Evolutionary conservation across 2,797 vertebrate genomes (phyloP).

Genomic region (Karalla daura): DNA sequence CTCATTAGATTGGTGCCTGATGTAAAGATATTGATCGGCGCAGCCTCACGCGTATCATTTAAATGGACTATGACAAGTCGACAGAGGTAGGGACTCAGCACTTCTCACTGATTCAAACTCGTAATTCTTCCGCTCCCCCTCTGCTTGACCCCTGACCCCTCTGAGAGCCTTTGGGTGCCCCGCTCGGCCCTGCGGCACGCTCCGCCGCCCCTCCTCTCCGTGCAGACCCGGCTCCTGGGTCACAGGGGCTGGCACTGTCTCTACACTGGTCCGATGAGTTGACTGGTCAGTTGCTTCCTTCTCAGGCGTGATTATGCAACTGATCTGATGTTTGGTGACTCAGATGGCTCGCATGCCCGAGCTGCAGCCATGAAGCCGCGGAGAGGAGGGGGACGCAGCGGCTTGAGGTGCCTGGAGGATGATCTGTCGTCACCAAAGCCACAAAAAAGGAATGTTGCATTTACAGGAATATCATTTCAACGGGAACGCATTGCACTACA

Average conservation of each 20-base stretch:
- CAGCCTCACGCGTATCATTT: not conserved
- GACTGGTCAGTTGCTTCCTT: not conserved
- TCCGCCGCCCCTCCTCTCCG: not conserved
- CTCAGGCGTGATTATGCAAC: conserved; percentile 6
- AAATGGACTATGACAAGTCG: not conserved
- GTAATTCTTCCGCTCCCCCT: not conserved
- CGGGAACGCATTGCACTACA: too few species aligned
- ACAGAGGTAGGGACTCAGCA: not conserved
- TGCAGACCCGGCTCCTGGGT: conserved; percentile 3
- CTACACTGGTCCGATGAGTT: not conserved
- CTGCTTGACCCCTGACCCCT: conserved; percentile 12
- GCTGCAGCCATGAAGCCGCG: not conserved
- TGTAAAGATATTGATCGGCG: not conserved
- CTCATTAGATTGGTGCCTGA: not conserved
- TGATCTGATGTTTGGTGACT: not conserved
- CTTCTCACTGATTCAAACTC: not conserved
- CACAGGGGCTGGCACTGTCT: not conserved
- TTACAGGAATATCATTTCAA: too few species aligned
- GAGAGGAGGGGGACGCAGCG: not conserved
- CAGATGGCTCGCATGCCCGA: not conserved
- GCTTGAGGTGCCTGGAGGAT: too few species aligned
- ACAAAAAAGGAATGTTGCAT: not conserved
- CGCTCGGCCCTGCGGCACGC: not conserved
- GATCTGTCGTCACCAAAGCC: not conserved
- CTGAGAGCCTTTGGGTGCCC: not conserved